phyloP scores from a whole-genome alignment of 1,140 invertebrate species.

The Trichonephila clavipes region DNA sequence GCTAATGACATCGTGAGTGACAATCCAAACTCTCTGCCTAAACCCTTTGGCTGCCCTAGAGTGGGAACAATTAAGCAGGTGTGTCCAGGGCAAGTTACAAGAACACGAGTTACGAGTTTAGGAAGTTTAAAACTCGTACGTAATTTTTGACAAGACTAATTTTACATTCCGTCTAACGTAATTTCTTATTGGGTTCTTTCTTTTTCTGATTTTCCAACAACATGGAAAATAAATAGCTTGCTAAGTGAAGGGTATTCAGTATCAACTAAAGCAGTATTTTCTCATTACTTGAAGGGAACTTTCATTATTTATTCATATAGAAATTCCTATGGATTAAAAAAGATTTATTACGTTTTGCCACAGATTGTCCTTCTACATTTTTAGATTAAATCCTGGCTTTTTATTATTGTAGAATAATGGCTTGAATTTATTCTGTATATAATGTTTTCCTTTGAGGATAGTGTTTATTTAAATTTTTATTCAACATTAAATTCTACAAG shows the following conservation, averaged over 20 bases:
- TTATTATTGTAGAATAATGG: not conserved
- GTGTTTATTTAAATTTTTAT: not conserved
- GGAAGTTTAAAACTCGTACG: slow-evolving; percentile 44
- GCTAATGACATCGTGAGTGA: slow-evolving; percentile 51
- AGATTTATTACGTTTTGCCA: slow-evolving; percentile 3
- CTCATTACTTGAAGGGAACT: slow-evolving; percentile 19
- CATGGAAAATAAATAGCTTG: slow-evolving; percentile 10
- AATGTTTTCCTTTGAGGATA: not conserved
- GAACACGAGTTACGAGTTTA: slow-evolving; percentile 56
- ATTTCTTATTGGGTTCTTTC: slow-evolving; percentile 45
- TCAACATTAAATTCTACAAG: no score
- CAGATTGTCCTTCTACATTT: not conserved
- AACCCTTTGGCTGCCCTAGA: slow-evolving; percentile 26
- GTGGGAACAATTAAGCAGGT: slow-evolving; percentile 48
- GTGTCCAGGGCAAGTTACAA: slow-evolving; percentile 45
- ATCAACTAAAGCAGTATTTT: slow-evolving; percentile 39
- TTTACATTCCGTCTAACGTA: slow-evolving; percentile 51
- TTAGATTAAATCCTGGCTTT: not conserved
- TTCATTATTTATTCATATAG: slow-evolving; percentile 39
- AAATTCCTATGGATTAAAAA: slow-evolving; percentile 41
- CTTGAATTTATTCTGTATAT: not conserved
- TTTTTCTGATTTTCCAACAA: slow-evolving; percentile 45
- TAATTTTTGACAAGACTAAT: slow-evolving; percentile 67
- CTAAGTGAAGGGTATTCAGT: slow-evolving; percentile 14
- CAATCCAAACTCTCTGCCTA: slow-evolving; percentile 55